Evolutionary conservation across 2,888 invertebrate species (phyloP).

Genomic region (Bellardia bayeri): DNA sequence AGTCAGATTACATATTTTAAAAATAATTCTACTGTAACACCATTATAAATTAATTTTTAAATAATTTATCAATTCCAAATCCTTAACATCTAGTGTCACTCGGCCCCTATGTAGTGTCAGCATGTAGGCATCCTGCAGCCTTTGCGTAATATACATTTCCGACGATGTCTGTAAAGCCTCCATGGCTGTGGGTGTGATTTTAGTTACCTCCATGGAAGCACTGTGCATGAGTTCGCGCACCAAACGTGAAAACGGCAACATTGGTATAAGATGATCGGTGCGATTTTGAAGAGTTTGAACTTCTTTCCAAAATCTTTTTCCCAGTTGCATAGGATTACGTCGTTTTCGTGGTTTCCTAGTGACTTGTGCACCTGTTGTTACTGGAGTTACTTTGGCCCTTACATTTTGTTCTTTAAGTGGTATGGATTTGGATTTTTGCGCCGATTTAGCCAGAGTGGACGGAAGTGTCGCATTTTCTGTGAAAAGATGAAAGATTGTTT

Average conservation of each 20-base stretch:
- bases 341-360: conserved; percentile 68
- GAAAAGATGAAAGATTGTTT: neutral
- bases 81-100: conserved; percentile 84
- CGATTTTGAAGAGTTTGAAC: conserved; percentile 73
- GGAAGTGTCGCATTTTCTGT: neutral
- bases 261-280: conserved; percentile 82
- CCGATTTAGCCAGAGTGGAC: neutral
- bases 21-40: neutral
- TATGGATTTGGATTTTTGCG: neutral
- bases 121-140: conserved; percentile 85
- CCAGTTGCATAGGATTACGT: conserved; percentile 41
- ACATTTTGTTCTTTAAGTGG: neutral
- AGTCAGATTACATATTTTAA: too few relatives aligned
- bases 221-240: conserved; percentile 84
- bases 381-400: neutral
- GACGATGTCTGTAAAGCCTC: conserved; percentile 85
- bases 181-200: conserved; percentile 83
- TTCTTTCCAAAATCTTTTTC: conserved; percentile 55
- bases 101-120: conserved; percentile 84
- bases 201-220: conserved; percentile 28
- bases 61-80: conserved; percentile 84
- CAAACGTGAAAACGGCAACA: conserved; percentile 83
- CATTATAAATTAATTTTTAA: conserved; percentile 77
- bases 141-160: conserved; percentile 85
- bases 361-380: neutral